phyloP scores from a whole-genome alignment of 2,888 invertebrate species.

The Synergus japonicus region DNA sequence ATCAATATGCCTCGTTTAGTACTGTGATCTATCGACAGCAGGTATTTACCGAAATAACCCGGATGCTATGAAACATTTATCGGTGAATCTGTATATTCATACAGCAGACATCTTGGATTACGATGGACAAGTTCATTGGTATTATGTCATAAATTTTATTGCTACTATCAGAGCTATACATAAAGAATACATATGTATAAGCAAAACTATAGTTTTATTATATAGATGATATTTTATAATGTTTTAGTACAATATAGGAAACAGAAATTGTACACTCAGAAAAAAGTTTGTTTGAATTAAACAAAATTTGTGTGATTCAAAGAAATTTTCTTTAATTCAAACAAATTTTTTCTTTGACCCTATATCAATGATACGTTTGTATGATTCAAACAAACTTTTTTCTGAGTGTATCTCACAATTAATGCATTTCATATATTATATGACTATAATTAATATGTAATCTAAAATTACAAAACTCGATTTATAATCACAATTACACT shows the following conservation, averaged over 20 bases:
- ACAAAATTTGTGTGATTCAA: no score
- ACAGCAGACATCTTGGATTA: neutral
- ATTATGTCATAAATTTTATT: neutral
- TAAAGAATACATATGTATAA: neutral
- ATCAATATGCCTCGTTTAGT: constrained; percentile 3
- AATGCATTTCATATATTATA: neutral
- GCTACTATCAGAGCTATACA: neutral
- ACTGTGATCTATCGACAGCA: constrained; percentile 2
- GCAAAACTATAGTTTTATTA: neutral
- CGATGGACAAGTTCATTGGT: neutral
- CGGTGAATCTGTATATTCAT: neutral
- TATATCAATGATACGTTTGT: no score
- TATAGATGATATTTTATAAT: neutral
- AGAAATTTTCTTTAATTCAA: no score
- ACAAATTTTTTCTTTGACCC: no score
- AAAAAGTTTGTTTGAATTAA: no score
- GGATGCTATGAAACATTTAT: neutral
- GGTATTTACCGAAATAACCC: constrained; percentile 3
- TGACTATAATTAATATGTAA: neutral
- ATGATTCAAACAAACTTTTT: no score
- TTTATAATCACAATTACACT: no score
- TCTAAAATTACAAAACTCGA: no score
- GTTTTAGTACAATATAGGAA: neutral
- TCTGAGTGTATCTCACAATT: no score
- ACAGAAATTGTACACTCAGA: neutral